phyloP scores from a whole-genome alignment of 1,140 invertebrate species.

The Archivesica marissinica region DNA sequence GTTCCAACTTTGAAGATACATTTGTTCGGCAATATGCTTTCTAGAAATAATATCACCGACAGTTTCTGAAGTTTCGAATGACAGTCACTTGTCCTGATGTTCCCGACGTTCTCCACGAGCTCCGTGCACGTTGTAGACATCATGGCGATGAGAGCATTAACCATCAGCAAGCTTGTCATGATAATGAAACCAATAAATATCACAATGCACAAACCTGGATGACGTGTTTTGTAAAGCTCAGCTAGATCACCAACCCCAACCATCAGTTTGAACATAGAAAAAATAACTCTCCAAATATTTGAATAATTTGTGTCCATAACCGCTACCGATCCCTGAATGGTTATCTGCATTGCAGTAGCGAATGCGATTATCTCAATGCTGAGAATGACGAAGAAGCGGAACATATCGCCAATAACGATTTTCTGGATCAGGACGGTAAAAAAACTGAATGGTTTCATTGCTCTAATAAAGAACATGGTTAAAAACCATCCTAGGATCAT shows the following conservation, averaged over 20 bases:
- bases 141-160: slow-evolving; percentile 78
- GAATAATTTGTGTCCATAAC: slow-evolving; percentile 52
- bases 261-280: slow-evolving; percentile 75
- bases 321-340: background rate
- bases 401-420: slow-evolving; percentile 67
- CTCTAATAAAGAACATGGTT: slow-evolving; percentile 65
- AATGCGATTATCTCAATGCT: slow-evolving; percentile 70
- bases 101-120: slow-evolving; percentile 64
- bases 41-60: slow-evolving; percentile 71
- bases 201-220: slow-evolving; percentile 64
- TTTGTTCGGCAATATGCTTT: slow-evolving; percentile 65
- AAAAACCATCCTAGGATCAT: slow-evolving; percentile 70
- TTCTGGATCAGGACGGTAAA: slow-evolving; percentile 70
- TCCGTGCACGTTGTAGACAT: slow-evolving; percentile 75
- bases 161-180: slow-evolving; percentile 73
- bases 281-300: slow-evolving; percentile 54
- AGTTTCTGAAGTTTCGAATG: slow-evolving; percentile 67
- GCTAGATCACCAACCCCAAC: slow-evolving; percentile 71
- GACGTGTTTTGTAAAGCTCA: slow-evolving; percentile 62
- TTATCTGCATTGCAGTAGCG: slow-evolving; percentile 70
- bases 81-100: slow-evolving; percentile 55
- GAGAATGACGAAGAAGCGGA: slow-evolving; percentile 66
- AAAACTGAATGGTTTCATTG: slow-evolving; percentile 65
- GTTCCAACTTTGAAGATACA: slow-evolving; percentile 45
- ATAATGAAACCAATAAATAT: slow-evolving; percentile 71